Percentiles rank a stretch among this genome's conserved stretches.
Conservation (phyloP, 2,888 invertebrate genomes). For the Pristionchus maxplancki region DNA sequence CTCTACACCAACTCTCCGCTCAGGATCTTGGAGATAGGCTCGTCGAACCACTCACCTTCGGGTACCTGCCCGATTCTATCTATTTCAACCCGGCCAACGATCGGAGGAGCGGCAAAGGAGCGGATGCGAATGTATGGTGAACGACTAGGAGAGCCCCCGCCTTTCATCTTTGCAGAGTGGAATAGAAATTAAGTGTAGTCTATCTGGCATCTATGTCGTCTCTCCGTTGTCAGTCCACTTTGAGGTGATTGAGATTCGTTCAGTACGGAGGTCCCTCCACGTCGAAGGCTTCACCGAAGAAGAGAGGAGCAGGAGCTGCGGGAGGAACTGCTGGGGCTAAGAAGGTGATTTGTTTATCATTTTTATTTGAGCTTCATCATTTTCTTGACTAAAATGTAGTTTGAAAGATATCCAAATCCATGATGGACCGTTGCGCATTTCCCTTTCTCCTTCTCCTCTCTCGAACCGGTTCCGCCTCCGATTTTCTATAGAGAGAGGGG, state of each 20-base stretch:
- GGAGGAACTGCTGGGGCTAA: slow-evolving; percentile 19
- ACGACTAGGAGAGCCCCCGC: background rate
- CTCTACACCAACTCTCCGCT: background rate
- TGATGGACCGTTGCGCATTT: background rate
- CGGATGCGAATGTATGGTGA: background rate
- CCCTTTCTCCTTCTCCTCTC: background rate
- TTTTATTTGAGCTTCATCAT: too few species aligned
- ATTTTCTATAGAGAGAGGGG: background rate
- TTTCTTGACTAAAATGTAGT: background rate
- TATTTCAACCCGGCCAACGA: slow-evolving; percentile 51
- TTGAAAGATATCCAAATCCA: background rate
- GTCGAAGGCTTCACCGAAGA: slow-evolving; percentile 43
- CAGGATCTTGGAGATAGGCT: slow-evolving; percentile 36
- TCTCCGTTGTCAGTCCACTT: background rate
- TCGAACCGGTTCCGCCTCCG: slow-evolving; percentile 21
- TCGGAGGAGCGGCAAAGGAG: slow-evolving; percentile 26
- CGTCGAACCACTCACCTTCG: slow-evolving; percentile 55
- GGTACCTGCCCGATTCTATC: slow-evolving; percentile 56
- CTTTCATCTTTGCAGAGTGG: background rate
- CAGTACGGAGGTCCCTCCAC: slow-evolving; percentile 23
- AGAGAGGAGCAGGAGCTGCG: slow-evolving; percentile 29
- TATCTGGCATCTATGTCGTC: slow-evolving; percentile 9
- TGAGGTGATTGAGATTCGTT: background rate
- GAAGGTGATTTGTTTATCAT: background rate
- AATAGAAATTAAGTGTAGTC: background rate